Evolutionary conservation across 2,113 vertebrate species (phyloP).

Genomic region (Erpornis zantholeuca): DNA sequence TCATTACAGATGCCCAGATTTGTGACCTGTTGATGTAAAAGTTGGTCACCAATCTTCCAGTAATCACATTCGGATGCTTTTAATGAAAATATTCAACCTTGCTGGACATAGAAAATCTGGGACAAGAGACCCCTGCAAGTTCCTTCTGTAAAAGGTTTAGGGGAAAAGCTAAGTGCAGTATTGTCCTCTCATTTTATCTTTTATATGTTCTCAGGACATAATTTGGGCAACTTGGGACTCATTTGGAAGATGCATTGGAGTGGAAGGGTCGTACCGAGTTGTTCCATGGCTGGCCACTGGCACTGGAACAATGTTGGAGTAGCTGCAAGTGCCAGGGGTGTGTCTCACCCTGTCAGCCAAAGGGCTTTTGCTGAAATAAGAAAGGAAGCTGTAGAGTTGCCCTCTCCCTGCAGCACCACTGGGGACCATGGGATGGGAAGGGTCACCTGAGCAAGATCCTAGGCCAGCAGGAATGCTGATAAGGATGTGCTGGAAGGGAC

Average conservation of each 20-base stretch:
- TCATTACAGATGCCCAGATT: background rate
- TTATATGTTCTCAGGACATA: background rate
- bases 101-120: background rate
- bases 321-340: rapidly evolving
- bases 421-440: too few relatives aligned
- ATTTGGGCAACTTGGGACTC: background rate
- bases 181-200: background rate
- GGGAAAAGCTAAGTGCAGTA: background rate
- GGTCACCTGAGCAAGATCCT: background rate
- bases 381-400: background rate
- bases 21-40: background rate
- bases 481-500: background rate
- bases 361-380: background rate
- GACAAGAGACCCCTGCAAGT: background rate
- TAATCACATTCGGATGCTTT: background rate
- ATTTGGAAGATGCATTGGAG: background rate
- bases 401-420: background rate
- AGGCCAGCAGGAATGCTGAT: background rate
- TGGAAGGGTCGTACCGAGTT: background rate
- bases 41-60: background rate
- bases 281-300: background rate
- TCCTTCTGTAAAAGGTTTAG: background rate
- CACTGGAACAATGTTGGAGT: background rate
- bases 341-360: background rate
- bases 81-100: background rate